Conservation (phyloP, 2,113 vertebrate genomes). For the Manacus vitellinus region DNA sequence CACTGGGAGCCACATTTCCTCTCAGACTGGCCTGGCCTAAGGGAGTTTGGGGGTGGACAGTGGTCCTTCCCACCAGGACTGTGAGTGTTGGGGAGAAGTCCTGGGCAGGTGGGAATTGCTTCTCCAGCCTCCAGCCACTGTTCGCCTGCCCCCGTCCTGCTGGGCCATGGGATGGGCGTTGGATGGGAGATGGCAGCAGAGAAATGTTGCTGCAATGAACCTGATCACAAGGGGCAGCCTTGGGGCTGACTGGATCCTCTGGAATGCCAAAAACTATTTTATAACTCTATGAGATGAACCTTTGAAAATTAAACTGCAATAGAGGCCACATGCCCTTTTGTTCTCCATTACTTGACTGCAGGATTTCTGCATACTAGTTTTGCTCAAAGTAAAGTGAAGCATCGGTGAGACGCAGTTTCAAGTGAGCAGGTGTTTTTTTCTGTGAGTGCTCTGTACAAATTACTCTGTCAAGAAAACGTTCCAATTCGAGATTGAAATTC, state of each 20-base stretch:
- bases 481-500: background rate
- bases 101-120: background rate
- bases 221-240: background rate
- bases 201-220: background rate
- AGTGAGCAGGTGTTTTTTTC: background rate
- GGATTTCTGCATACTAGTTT: background rate
- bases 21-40: background rate
- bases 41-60: background rate
- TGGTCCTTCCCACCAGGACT: background rate
- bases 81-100: background rate
- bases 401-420: background rate
- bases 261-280: background rate
- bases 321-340: background rate
- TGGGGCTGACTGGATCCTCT: background rate
- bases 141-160: background rate
- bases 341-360: background rate
- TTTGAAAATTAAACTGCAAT: background rate
- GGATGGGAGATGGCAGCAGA: background rate
- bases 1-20: background rate
- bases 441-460: background rate
- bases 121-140: background rate
- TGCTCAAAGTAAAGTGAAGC: background rate
- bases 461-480: background rate
- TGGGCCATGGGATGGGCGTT: accelerated
- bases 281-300: background rate